A percentile compares a stretch with the other conserved stretches of the same genome.
Conservation (phyloP, 92 coral and sea anemone genomes). For the Umimayanthus chanpuru region DNA sequence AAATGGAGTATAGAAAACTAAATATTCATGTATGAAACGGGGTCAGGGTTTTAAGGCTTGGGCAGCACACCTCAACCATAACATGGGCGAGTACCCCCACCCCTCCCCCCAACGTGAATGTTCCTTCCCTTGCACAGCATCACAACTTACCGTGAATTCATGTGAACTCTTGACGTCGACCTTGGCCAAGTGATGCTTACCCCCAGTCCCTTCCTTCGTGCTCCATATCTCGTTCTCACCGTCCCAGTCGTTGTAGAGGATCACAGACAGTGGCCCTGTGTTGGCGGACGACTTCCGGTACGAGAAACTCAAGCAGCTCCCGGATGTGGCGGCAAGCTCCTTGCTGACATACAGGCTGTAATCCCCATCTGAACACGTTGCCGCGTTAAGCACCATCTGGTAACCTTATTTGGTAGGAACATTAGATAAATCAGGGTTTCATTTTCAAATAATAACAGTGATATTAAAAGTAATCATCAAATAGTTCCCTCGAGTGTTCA, state of each 20-base stretch:
- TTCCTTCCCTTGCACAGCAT: not conserved
- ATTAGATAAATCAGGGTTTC: not conserved
- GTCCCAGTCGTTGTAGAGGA: not conserved
- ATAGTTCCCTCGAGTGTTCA: not conserved
- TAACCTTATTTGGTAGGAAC: not conserved
- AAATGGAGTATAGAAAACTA: no score
- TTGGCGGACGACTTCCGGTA: not conserved
- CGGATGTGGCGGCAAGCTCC: not conserved
- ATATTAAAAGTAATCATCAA: not conserved
- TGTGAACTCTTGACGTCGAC: not conserved
- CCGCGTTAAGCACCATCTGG: not conserved
- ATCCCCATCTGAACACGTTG: not conserved
- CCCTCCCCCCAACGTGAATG: no score
- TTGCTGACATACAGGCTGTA: not conserved
- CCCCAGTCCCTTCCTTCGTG: not conserved
- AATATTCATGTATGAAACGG: no score
- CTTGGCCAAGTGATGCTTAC: not conserved
- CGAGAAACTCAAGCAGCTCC: conserved; percentile 18
- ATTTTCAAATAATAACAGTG: not conserved
- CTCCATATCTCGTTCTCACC: conserved; percentile 17
- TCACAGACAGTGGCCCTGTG: not conserved
- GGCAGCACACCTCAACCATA: no score
- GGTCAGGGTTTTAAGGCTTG: no score
- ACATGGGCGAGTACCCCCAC: no score
- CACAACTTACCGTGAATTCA: conserved; percentile 8